Percentiles rank a stretch among this genome's conserved stretches.
phyloP scores from a whole-genome alignment of 2,113 vertebrate species.

The Clarias macrocephalus region DNA sequence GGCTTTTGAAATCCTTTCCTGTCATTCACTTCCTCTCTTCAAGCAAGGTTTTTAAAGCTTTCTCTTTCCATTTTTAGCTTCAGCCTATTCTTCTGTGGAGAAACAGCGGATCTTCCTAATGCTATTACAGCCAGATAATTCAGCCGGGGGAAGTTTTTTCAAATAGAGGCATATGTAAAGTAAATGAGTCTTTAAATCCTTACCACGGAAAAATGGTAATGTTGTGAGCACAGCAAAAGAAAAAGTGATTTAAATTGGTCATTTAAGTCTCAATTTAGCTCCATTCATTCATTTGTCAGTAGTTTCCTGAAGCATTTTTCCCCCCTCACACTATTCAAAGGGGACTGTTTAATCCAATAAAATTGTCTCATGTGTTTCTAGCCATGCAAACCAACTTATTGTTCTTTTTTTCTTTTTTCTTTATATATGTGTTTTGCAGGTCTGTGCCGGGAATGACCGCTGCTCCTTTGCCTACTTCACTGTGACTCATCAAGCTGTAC shows the following conservation, averaged over 20 bases:
- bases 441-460: conserved; percentile 10
- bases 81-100: neutral
- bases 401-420: neutral
- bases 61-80: neutral
- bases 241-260: neutral
- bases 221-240: neutral
- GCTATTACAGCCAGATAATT: neutral
- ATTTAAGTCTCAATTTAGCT: neutral
- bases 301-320: neutral
- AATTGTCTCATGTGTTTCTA: neutral
- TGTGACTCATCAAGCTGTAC: conserved; percentile 1
- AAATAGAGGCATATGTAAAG: neutral
- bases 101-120: neutral
- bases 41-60: neutral
- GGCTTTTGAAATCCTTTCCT: conserved; percentile 60
- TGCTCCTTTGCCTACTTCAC: neutral
- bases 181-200: neutral
- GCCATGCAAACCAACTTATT: neutral
- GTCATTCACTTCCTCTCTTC: conserved; percentile 42
- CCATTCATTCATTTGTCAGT: neutral
- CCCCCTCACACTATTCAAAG: neutral
- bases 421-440: conserved; percentile 36
- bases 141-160: neutral
- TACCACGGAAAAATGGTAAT: neutral
- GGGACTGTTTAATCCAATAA: neutral